Evolutionary conservation across 2,888 invertebrate genomes (phyloP).

Genomic region (Drosophila aldrichi): DNA sequence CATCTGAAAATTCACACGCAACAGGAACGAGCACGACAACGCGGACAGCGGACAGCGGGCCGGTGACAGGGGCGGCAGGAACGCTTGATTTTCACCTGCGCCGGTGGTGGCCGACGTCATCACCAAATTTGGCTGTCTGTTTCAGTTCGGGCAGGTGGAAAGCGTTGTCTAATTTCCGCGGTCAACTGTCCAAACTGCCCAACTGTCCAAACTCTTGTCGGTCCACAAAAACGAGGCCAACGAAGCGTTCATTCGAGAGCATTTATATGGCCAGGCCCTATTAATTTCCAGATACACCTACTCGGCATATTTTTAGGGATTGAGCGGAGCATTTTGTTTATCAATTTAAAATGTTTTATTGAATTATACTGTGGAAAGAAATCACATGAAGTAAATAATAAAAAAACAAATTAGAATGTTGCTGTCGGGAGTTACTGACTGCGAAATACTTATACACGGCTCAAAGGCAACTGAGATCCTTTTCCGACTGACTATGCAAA

Average conservation of each 20-base stretch:
- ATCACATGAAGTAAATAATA: no score
- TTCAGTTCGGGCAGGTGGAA: conserved; percentile 61
- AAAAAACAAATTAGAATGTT: no score
- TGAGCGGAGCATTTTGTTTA: neutral
- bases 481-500: no score
- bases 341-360: no score
- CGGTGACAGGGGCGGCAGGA: conserved; percentile 10
- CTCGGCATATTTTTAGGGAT: conserved; percentile 20
- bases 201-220: conserved; percentile 12
- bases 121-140: conserved; percentile 46
- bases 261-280: conserved; percentile 55
- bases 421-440: no score
- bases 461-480: no score
- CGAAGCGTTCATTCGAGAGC: conserved; percentile 57
- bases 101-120: conserved; percentile 68
- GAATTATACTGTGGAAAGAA: no score
- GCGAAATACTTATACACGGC: no score
- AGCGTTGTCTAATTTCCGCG: conserved; percentile 48
- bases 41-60: neutral
- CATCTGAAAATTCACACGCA: conserved; percentile 76
- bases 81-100: conserved; percentile 65
- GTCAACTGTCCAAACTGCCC: conserved; percentile 29
- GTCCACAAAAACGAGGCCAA: conserved; percentile 20
- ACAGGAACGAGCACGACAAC: conserved; percentile 20
- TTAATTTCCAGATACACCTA: conserved; percentile 43